Evolutionary conservation across 2,113 vertebrate genomes (phyloP), one percentile per base, ranked within the genome.

Genomic region (Nannobrachium achirus): DNA sequence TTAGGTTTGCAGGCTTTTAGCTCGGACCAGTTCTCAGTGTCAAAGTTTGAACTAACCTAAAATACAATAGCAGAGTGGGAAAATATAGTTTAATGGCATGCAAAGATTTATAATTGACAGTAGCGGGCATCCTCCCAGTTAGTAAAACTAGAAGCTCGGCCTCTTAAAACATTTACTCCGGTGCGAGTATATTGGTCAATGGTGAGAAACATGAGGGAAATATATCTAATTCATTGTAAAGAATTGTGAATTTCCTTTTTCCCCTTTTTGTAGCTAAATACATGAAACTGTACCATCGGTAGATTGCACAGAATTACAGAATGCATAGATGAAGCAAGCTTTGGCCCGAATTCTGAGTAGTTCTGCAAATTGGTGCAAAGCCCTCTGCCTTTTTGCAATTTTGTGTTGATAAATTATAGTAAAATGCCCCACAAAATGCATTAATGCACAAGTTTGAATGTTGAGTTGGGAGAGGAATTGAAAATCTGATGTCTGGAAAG

Each of bases 381-480:
- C 25, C 25, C 25, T 33, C 25, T 33, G 25, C 25, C 25, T 33
- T 33, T 33, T 33, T 33, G 25, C 25, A 33, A 1, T 40, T 19
- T 56, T 45, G 6, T 63, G 19, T n/a, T 70, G 16, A 7, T 39
- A 70, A 33, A 14, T 9, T 3, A 39, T 10, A 2, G 18, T 41
- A 16, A n/a, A n/a, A 48, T 44, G 56, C 50, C 9, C 45, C n/a
- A 1, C 16, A 60, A 15, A 38, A 25, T 57, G 10, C 40, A 16
- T 41, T 8, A n/a, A 69, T 50, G 39, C 79, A 86, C 77, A 77
- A 41, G 52, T 16, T n/a, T 71, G 16, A 56, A 6, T 38, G 16
- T 65, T 70, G 63, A 14, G 13, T 1, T 7, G 13, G 13, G 10
- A 8, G 15, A 33, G 8, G 55, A 49, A 53, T 56, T 7, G 50